A percentile compares a stretch with the other conserved stretches of the same genome.
Conservation (phyloP, 2,113 vertebrate genomes). For the Megalops atlanticus region DNA sequence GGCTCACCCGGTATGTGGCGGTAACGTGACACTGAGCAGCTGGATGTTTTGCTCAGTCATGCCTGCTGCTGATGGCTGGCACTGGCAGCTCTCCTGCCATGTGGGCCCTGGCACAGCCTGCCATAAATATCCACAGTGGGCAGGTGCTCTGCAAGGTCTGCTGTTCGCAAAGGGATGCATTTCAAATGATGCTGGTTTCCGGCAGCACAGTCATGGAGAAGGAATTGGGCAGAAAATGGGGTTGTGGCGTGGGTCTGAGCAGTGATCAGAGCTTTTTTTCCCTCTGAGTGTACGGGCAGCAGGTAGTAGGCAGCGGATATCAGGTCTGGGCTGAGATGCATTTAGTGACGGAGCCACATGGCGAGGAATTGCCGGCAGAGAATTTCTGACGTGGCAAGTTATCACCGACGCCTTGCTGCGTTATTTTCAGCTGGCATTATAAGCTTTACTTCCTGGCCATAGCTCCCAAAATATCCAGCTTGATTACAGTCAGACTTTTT, state of each 20-base stretch:
- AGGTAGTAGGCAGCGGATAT: background rate
- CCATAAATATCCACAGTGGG: no score
- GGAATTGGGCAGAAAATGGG: no score
- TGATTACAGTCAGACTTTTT: slow-evolving; percentile 55
- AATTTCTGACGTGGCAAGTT: slow-evolving; percentile 39
- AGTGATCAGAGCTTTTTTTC: background rate
- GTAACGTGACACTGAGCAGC: background rate
- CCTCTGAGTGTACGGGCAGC: background rate
- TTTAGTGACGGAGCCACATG: background rate
- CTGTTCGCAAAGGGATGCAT: no score
- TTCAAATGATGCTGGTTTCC: background rate
- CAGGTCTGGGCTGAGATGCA: no score
- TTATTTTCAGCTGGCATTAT: slow-evolving; percentile 38
- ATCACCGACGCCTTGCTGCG: slow-evolving; percentile 46
- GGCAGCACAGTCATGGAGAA: background rate
- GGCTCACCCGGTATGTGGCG: background rate
- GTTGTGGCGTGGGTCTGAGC: no score
- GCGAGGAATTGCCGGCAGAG: background rate
- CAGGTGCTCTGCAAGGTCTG: no score
- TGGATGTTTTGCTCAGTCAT: background rate
- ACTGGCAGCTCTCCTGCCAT: no score
- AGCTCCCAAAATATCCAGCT: slow-evolving; percentile 52
- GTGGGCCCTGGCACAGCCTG: no score
- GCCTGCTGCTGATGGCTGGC: no score
- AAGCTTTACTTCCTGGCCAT: slow-evolving; percentile 36